phyloP scores from a whole-genome alignment of 2,113 vertebrate species.

The Synodontis membranacea region DNA sequence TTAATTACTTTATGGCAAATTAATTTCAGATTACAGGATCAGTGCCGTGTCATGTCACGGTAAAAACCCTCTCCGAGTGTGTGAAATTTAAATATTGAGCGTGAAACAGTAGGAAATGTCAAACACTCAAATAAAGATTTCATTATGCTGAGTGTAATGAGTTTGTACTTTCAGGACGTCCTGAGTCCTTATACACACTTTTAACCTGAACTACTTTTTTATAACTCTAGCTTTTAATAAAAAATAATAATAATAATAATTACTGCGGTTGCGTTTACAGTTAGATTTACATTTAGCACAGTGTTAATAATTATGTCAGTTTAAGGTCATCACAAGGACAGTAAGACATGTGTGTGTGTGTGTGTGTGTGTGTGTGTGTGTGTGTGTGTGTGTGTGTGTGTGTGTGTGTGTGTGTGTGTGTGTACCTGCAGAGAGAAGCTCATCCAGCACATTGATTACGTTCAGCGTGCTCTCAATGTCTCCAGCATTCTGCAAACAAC shows the following conservation, averaged over 20 bases:
- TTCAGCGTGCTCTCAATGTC: conserved; percentile 80
- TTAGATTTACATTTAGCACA: too few species aligned
- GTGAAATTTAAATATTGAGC: conserved; percentile 7
- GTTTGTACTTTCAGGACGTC: background rate
- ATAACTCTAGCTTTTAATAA: too few species aligned
- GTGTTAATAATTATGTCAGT: too few species aligned
- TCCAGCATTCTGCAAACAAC: conserved; percentile 76
- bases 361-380: background rate
- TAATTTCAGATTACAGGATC: conserved; percentile 48
- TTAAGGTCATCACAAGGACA: too few species aligned
- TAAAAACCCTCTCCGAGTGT: conserved; percentile 11
- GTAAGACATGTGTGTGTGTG: background rate
- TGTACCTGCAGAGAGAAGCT: conserved; percentile 88
- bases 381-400: conserved; percentile 6
- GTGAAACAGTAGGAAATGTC: background rate
- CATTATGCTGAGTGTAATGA: background rate
- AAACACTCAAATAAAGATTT: background rate
- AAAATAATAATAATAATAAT: too few species aligned
- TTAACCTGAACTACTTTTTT: too few species aligned
- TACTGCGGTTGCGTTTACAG: too few species aligned
- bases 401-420: conserved; percentile 3
- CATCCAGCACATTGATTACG: conserved; percentile 81
- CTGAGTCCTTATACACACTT: background rate
- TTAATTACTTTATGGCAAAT: conserved; percentile 38
- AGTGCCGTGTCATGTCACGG: conserved; percentile 11